Percentiles rank a stretch among this genome's conserved stretches.
Evolutionary conservation across 2,797 vertebrate species (phyloP).

Genomic region (Enteromius treurensis): DNA sequence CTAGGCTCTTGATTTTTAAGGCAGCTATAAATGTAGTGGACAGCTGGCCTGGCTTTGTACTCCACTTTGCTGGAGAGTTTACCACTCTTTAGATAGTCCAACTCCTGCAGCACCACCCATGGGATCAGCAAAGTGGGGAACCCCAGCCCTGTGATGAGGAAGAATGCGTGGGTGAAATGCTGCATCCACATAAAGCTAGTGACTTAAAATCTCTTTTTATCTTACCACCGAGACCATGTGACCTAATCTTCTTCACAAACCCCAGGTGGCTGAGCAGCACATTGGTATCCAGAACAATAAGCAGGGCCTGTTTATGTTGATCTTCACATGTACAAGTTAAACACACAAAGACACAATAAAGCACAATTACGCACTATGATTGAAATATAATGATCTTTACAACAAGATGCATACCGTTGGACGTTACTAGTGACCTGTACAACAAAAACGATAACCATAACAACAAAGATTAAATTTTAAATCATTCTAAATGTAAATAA

Average conservation of each 20-base stretch:
- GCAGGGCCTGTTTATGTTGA: slow-evolving; percentile 72
- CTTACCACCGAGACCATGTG: slow-evolving; percentile 84
- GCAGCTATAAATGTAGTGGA: slow-evolving; percentile 86
- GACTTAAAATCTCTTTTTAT: not conserved
- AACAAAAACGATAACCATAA: not conserved
- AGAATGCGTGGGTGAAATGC: not conserved
- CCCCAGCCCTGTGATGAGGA: slow-evolving; percentile 73
- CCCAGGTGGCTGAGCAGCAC: slow-evolving; percentile 92
- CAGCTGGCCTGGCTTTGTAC: slow-evolving; percentile 85
- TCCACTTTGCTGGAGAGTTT: slow-evolving; percentile 79
- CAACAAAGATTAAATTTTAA: not conserved
- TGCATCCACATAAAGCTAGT: not conserved
- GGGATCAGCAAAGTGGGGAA: slow-evolving; percentile 87
- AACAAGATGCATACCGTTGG: not conserved
- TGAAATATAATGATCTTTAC: not conserved
- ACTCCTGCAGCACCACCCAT: slow-evolving; percentile 94
- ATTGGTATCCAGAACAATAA: slow-evolving; percentile 93
- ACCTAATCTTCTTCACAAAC: slow-evolving; percentile 84
- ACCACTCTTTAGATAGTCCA: slow-evolving; percentile 88
- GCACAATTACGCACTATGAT: slow-evolving; percentile 4
- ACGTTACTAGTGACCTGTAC: not conserved
- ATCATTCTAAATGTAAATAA: not conserved
- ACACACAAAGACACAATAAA: slow-evolving; percentile 3
- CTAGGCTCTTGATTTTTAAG: slow-evolving; percentile 81
- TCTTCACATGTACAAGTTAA: slow-evolving; percentile 68